phyloP scores from a whole-genome alignment of 2,113 vertebrate species.

The Pygoscelis adeliae region DNA sequence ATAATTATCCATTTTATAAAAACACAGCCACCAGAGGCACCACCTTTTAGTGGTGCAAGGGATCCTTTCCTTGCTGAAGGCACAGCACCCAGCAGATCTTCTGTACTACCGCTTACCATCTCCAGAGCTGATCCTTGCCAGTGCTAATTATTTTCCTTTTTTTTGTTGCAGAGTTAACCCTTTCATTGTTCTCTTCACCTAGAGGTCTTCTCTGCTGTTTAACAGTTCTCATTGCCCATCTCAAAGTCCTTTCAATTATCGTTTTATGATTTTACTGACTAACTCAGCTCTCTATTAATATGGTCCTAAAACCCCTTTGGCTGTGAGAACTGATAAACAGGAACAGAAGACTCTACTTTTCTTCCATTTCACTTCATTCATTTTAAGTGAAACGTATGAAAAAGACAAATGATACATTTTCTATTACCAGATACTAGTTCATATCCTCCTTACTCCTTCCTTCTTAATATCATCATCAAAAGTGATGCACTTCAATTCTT shows the following conservation, averaged over 20 bases:
- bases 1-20: background rate
- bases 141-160: background rate
- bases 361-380: background rate
- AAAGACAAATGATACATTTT: background rate
- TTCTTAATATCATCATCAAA: background rate
- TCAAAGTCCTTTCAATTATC: background rate
- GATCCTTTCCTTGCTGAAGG: background rate
- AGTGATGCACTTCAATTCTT: constrained; percentile 14
- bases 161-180: background rate
- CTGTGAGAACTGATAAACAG: background rate
- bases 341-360: background rate
- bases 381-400: constrained; percentile 9
- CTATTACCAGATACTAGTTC: background rate
- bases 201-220: background rate
- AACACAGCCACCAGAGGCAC: background rate
- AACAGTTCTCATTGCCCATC: background rate
- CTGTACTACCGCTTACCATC: background rate
- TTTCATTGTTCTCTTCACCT: background rate
- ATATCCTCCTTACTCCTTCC: background rate
- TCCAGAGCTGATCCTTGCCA: background rate
- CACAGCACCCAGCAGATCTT: too few relatives aligned
- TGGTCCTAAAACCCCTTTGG: background rate
- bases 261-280: background rate
- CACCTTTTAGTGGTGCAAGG: background rate
- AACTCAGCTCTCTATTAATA: background rate